Base-by-base conservation (phyloP, 2,888 invertebrate species). In the Hemicrepidius hirtus region DNA sequence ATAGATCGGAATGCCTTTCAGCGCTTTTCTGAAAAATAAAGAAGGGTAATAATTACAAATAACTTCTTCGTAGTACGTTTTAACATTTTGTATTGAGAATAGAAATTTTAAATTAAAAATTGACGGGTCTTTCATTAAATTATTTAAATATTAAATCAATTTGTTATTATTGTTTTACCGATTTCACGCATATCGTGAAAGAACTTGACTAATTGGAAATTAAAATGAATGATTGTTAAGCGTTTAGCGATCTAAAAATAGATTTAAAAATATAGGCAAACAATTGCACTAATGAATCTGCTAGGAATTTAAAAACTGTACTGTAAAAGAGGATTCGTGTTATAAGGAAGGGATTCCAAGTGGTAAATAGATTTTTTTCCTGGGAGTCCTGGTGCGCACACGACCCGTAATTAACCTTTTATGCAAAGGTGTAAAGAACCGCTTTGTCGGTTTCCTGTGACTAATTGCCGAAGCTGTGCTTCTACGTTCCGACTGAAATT, bases 391-490 rank as follows among this genome's bases (percentile, higher is more conserved):
- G 63, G 28, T 35, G 68, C 20, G 69, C 69, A 68, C 68, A 57
- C 64, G 72, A 72, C 72, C 68, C 40, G 72, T 68, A 68, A 68
- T 72, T 72, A 72, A 72, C 72, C 72, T 72, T 64, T 68, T 49
- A 49, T 68, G 68, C 62, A 72, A 68, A 62, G 63, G 63, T 64
- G 64, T 57, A 68, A 71, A 72, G 67, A 72, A 59, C 32, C 46
- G 55, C 72, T 72, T 72, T 72, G 72, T 72, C 72, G 72, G 72
- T 72, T 71, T 72, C 40, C 46, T 64, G 59, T 67, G 62, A 71
- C 66, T 72, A 72, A 72, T 68, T 72, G 53, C 64, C 64, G 53
- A 72, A 72, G 64, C 59, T 64, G 64, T 68, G 72, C 72, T 72
- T 64, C 72, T 46, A 68, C 63, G 57, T 71, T 66, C 65, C 35